A percentile compares a stretch with the other conserved stretches of the same genome.
These are phyloP conservation scores for Felis catus DNA, from an alignment of 2,113 vertebrate genomes.

Conservation along the genomic window F.catus_Fca126_mat1.0 CM031414.1:128235501-128236000, in stretches of 20 bases:
- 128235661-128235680: fast-evolving
- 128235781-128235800: background rate
- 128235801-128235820: too few species aligned
- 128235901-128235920: background rate
- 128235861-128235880: background rate
- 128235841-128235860: background rate
- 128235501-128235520: fast-evolving
- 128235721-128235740: background rate
- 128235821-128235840: background rate
- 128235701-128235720: background rate
- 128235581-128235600: fast-evolving
- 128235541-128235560: background rate
- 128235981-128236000: background rate
- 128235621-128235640: background rate
- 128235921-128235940: background rate
- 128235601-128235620: background rate
- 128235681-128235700: too few species aligned
- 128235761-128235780: background rate
- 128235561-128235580: fast-evolving
- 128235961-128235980: background rate
- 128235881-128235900: background rate
- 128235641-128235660: fast-evolving
- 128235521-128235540: background rate
- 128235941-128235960: background rate
- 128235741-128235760: background rate